phyloP scores from a whole-genome alignment of 2,888 invertebrate species.

The Lepidonotus clava region DNA sequence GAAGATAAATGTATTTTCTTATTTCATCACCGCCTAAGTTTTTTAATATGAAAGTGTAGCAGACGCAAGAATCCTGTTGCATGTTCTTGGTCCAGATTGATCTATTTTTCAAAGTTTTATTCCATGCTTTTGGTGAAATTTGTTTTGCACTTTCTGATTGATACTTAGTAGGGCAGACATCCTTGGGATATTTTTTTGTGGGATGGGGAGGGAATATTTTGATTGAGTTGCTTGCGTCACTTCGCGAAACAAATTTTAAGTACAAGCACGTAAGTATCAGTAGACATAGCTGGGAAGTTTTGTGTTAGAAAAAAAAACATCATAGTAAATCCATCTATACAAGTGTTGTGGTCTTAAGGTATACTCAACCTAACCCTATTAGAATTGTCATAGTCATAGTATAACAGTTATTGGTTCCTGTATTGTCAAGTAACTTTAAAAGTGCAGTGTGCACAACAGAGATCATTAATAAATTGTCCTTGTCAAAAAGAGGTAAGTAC shows the following conservation, averaged over 20 bases:
- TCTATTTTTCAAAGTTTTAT: conserved; percentile 1
- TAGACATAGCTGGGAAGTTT: no score
- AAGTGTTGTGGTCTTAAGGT: neutral
- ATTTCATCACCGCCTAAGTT: no score
- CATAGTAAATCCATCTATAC: neutral
- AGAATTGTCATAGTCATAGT: neutral
- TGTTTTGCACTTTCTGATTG: neutral
- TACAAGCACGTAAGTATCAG: neutral
- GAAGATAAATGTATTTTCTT: no score
- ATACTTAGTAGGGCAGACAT: no score
- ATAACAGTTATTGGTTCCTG: no score
- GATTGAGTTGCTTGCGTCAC: neutral
- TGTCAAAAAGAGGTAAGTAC: neutral
- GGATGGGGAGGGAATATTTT: no score
- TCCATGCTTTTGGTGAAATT: neutral
- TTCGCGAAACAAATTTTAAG: neutral
- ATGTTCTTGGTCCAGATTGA: conserved; percentile 9
- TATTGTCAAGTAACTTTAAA: no score
- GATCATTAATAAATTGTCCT: neutral
- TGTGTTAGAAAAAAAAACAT: no score
- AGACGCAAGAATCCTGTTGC: conserved; percentile 24
- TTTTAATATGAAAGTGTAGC: neutral
- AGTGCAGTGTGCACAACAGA: neutral
- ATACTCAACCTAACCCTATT: neutral
- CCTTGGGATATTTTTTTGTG: neutral